Evolutionary conservation across 2,797 vertebrate genomes (phyloP).

Genomic region (Eospalax fontanierii): DNA sequence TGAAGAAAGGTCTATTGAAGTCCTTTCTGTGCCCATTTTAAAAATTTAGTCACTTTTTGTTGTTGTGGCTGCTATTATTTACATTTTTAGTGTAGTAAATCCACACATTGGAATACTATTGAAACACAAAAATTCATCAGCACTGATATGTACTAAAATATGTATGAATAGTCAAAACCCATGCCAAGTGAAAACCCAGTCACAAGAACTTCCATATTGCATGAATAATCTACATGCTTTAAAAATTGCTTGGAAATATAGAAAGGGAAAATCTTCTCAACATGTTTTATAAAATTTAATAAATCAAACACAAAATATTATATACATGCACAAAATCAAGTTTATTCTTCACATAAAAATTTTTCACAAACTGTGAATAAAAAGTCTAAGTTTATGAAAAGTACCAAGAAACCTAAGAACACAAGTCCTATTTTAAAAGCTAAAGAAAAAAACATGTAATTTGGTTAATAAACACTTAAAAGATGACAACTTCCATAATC

Average conservation of each 20-base stretch:
- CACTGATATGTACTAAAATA: not conserved
- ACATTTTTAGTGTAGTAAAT: not conserved
- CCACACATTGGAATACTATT: not conserved
- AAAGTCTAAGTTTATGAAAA: constrained; percentile 11
- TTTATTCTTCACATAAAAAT: not conserved
- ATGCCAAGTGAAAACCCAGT: not conserved
- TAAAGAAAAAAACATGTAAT: constrained; percentile 21
- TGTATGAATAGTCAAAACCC: not conserved
- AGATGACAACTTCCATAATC: not conserved
- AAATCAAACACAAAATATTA: constrained; percentile 35
- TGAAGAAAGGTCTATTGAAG: no score
- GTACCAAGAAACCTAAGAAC: constrained; percentile 47
- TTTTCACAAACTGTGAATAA: not conserved
- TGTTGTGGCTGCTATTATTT: no score
- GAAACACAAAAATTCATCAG: not conserved
- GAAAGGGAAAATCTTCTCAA: not conserved
- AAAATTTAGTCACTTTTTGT: no score
- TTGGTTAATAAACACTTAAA: not conserved
- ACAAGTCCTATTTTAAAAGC: not conserved
- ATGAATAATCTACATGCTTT: not conserved
- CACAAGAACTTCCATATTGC: not conserved
- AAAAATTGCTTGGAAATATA: constrained; percentile 7
- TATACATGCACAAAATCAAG: not conserved
- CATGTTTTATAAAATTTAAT: constrained; percentile 35
- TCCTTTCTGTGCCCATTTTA: no score